Evolutionary conservation across 2,888 invertebrate genomes (phyloP), one percentile per base, ranked within the genome.

Genomic region (Polia nebulosa): DNA sequence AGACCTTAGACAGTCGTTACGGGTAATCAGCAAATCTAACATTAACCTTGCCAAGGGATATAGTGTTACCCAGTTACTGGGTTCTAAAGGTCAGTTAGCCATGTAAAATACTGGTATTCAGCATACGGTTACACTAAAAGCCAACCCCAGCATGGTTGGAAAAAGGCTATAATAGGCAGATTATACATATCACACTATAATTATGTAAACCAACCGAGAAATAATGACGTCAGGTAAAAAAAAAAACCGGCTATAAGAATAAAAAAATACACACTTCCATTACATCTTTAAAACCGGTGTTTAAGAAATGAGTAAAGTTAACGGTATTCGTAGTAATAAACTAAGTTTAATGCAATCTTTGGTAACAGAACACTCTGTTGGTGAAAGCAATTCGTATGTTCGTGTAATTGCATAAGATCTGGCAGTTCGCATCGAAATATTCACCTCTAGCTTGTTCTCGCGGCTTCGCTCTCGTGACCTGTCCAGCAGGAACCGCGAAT

Each of bases 321-420:
- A 71, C 56, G 45, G 56, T 25, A 44, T 20, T 27, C 3, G 34
- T 57, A 71, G 64, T 52, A 56, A 41, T 60, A 60, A 64, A 59
- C 55, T n/a, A 32, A 51, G 58, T 72, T 58, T 29, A 71, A 60
- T 58, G 56, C 78, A 71, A 55, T 71, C 27, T 70, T 66, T 68
- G 55, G 77, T 62, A 69, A 74, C 55, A 70, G 57, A 55, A 66
- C 49, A 69, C 45, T 44, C 44, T 17, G 59, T 39, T 9, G 57
- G 83, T 81, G 81, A 81, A 81, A 81, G 83, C 64, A 61, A 58
- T 55, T 41, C 59, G 55, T 36, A 51, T 32, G n/a, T 17, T 27
- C 17, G 34, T 57, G 39, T 72, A 71, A 82, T 83, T 81, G 81
- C 81, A 63, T 81, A 81, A 81, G 62, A 29, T 72, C 59, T 55